Evolutionary conservation across 2,113 vertebrate species (phyloP).

Genomic region (Limnothrissa miodon): DNA sequence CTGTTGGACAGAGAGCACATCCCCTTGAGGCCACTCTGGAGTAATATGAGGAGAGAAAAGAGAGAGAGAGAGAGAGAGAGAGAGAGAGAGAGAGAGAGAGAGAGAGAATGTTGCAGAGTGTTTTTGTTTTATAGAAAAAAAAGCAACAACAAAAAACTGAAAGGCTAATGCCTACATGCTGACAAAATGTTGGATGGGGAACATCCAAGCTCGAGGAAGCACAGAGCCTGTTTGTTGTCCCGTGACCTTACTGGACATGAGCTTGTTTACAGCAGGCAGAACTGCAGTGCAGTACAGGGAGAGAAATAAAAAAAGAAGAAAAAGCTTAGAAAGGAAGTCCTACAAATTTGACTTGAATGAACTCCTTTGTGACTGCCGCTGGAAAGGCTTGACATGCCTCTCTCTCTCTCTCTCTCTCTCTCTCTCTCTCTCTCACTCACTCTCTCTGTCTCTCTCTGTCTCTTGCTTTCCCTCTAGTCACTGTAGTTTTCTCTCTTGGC

Average conservation of each 20-base stretch:
- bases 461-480: neutral
- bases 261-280: neutral
- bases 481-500: slow-evolving; percentile 53
- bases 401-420: neutral
- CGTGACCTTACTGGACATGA: slow-evolving; percentile 1
- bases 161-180: neutral
- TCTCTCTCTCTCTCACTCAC: neutral
- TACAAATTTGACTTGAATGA: slow-evolving; percentile 10
- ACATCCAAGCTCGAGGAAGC: neutral
- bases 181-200: slow-evolving; percentile 1
- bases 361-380: neutral
- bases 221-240: slow-evolving; percentile 8
- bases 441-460: neutral
- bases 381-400: neutral
- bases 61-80: too few relatives aligned
- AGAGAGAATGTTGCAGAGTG: neutral
- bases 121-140: neutral
- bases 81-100: too few relatives aligned
- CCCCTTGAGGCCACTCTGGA: neutral
- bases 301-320: slow-evolving; percentile 7
- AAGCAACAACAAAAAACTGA: too few relatives aligned
- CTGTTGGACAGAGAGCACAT: slow-evolving; percentile 8
- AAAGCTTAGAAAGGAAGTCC: neutral
- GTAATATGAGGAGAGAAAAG: neutral
- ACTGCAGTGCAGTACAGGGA: neutral